Conservation (phyloP, 2,888 invertebrate species). For the Eristalis arbustorum region DNA sequence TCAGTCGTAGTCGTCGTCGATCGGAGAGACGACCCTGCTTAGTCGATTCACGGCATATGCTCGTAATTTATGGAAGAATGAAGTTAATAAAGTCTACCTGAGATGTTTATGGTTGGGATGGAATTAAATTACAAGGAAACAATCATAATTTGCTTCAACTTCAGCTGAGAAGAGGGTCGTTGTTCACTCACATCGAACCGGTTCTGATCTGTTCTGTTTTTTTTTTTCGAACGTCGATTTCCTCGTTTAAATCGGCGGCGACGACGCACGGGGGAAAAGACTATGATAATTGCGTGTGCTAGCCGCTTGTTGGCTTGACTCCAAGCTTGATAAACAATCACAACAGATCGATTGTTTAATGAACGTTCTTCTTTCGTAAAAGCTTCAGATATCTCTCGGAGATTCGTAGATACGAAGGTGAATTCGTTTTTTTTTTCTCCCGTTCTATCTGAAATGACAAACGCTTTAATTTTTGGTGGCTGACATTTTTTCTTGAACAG, state of each 20-base stretch:
- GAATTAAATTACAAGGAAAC: slow-evolving; percentile 53
- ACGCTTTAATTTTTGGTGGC: slow-evolving; percentile 10
- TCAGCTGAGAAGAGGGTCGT: not conserved
- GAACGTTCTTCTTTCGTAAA: not conserved
- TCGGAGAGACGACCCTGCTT: not conserved
- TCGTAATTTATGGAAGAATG: slow-evolving; percentile 50
- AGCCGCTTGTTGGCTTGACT: not conserved
- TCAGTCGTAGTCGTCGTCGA: not conserved
- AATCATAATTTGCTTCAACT: slow-evolving; percentile 41
- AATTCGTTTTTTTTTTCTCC: not conserved
- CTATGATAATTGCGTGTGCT: slow-evolving; percentile 40
- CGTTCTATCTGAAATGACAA: slow-evolving; percentile 5
- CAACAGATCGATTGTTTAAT: slow-evolving; percentile 31
- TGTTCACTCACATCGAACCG: not conserved
- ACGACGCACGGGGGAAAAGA: not conserved
- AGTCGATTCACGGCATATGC: not conserved
- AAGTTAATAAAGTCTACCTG: slow-evolving; percentile 50
- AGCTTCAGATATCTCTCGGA: not conserved
- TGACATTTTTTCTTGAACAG: not conserved
- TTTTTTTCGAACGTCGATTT: not conserved
- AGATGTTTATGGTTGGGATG: slow-evolving; percentile 42
- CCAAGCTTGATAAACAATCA: slow-evolving; percentile 9
- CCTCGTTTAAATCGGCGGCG: not conserved
- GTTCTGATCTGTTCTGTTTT: not conserved
- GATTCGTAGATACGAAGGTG: slow-evolving; percentile 9